Percentiles rank a stretch among this genome's conserved stretches.
These are phyloP conservation scores for Leptinotarsa lineolata DNA, from an alignment of 1,140 invertebrate genomes.

Conservation along the genomic window DNA sequence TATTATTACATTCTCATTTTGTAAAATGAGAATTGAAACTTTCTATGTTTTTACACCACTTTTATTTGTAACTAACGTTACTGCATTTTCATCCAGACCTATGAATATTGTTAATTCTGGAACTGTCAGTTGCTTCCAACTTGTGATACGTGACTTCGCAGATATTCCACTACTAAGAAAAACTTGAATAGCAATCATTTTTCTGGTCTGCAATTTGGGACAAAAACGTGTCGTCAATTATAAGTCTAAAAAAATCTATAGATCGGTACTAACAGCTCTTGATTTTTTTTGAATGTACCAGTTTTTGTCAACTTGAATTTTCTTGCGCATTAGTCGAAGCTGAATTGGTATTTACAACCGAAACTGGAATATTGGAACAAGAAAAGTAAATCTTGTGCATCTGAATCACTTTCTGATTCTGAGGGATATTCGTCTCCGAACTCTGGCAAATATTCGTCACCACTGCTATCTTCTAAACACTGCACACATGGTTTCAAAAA, in stretches of 20 bases:
- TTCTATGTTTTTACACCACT: no score
- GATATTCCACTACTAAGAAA: constrained; percentile 24
- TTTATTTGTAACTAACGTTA: no score
- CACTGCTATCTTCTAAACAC: constrained; percentile 25
- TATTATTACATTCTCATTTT: no score
- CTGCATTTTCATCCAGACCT: no score
- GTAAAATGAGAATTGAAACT: no score
- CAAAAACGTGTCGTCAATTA: constrained; percentile 26
- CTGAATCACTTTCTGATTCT: constrained; percentile 27
- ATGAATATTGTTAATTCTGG: constrained; percentile 31
- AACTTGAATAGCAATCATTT: constrained; percentile 29
- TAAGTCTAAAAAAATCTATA: constrained; percentile 27
- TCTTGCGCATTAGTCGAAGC: constrained; percentile 8
- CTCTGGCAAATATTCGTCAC: constrained; percentile 23
- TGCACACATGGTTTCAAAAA: no score
- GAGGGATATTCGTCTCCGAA: no score
- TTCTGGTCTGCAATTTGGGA: constrained; percentile 24
- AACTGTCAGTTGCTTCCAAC: constrained; percentile 39
- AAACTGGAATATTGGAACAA: constrained; percentile 13
- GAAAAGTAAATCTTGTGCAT: no score
- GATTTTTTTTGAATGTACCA: constrained; percentile 28
- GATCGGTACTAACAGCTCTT: constrained; percentile 26
- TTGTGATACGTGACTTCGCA: constrained; percentile 31
- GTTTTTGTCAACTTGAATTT: constrained; percentile 24
- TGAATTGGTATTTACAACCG: constrained; percentile 22